phyloP scores from a whole-genome alignment of 2,797 vertebrate species.

The Fringilla coelebs region DNA sequence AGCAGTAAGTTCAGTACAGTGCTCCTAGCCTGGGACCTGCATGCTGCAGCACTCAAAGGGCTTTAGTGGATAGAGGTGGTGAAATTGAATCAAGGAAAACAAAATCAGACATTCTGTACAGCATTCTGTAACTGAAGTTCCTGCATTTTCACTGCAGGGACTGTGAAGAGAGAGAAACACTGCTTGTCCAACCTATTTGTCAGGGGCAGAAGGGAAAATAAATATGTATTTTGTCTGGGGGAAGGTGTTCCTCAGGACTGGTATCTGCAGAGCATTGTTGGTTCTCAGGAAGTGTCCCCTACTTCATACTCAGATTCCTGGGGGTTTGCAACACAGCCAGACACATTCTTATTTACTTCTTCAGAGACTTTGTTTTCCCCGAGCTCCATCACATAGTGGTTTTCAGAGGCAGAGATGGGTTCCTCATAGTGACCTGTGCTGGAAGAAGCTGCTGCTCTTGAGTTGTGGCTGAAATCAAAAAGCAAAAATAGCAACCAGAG shows the following conservation, averaged over 20 bases:
- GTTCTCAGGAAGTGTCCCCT: not conserved
- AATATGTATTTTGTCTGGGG: not conserved
- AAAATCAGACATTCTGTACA: not conserved
- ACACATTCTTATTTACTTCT: not conserved
- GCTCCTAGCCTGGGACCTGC: not conserved
- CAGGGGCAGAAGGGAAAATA: not conserved
- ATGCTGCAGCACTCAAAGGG: not conserved
- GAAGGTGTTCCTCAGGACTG: not conserved
- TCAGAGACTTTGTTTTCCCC: not conserved
- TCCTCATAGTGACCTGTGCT: not conserved
- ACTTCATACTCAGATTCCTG: constrained; percentile 30
- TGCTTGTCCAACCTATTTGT: not conserved
- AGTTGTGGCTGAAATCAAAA: constrained; percentile 27
- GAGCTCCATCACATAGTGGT: not conserved
- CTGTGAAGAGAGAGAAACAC: not conserved
- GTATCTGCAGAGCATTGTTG: not conserved
- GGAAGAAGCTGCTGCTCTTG: not conserved
- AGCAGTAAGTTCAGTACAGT: not conserved
- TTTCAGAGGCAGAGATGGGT: not conserved
- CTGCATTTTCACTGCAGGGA: not conserved
- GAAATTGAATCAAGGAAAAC: not conserved
- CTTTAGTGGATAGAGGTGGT: not conserved
- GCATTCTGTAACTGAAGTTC: not conserved
- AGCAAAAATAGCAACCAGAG: not conserved
- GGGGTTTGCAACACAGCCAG: not conserved